Percentiles rank a stretch among this genome's conserved stretches.
These are phyloP conservation scores for Macquaria australasica DNA, from an alignment of 2,113 vertebrate species.

Conservation along the genomic window DNA sequence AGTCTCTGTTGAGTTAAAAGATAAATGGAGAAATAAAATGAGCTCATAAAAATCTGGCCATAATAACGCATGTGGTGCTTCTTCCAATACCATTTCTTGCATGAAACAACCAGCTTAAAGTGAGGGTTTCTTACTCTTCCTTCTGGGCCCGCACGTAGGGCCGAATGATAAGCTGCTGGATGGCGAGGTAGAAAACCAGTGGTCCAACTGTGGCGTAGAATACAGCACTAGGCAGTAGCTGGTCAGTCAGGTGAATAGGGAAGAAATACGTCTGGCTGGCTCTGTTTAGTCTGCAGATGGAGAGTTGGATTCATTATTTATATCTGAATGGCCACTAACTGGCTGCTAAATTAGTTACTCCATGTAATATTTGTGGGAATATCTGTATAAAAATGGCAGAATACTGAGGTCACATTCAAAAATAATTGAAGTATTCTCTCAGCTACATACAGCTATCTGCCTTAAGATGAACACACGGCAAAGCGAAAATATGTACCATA, in stretches of 20 bases:
- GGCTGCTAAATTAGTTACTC: background rate
- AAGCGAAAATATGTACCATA: background rate
- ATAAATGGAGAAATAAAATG: constrained; percentile 61
- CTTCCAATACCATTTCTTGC: constrained; percentile 37
- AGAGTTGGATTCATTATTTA: constrained; percentile 32
- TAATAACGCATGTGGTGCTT: constrained; percentile 42
- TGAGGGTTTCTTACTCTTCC: constrained; percentile 90
- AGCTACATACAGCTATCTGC: background rate
- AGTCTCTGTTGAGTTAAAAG: constrained; percentile 85
- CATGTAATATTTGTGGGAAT: background rate
- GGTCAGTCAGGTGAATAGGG: constrained; percentile 97
- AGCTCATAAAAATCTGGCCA: constrained; percentile 50
- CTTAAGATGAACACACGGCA: background rate
- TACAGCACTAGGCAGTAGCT: constrained; percentile 95
- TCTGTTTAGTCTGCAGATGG: constrained; percentile 89
- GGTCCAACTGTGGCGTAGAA: constrained; percentile 98
- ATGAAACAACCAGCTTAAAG: constrained; percentile 41
- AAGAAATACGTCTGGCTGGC: constrained; percentile 99
- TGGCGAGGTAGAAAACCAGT: constrained; percentile 92
- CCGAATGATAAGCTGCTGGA: constrained; percentile 94
- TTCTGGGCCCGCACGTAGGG: constrained; percentile 95
- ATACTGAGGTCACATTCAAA: background rate
- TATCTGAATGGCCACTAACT: background rate
- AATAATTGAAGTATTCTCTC: background rate
- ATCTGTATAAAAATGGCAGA: background rate